Conservation (phyloP, 2,113 vertebrate species). For the Cyprinodon tularosa region DNA sequence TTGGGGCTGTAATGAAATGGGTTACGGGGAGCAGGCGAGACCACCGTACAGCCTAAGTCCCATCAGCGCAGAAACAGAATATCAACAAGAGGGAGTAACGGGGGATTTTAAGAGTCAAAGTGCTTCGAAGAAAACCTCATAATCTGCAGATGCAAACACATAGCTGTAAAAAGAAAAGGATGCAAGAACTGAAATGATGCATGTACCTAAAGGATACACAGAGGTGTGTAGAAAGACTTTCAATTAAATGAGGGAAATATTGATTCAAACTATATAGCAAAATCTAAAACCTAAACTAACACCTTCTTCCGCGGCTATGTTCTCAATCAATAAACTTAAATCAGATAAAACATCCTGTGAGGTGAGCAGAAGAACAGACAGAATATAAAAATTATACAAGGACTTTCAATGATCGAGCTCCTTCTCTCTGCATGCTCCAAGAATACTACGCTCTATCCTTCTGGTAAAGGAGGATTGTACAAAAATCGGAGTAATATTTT, state of each 20-base stretch:
- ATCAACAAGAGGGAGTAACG: constrained; percentile 41
- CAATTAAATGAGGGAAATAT: no score
- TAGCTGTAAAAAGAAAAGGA: constrained; percentile 17
- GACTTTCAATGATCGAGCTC: no score
- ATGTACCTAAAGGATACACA: constrained; percentile 25
- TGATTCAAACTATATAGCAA: no score
- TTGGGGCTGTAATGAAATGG: constrained; percentile 63
- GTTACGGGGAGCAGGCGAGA: constrained; percentile 51
- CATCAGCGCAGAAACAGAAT: constrained; percentile 51
- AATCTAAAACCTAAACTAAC: no score
- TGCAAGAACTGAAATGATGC: constrained; percentile 38
- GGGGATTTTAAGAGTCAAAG: constrained; percentile 43
- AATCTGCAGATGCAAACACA: constrained; percentile 30
- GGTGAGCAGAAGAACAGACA: neutral
- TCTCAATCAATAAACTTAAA: no score
- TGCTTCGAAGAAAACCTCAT: constrained; percentile 24
- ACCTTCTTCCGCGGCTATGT: no score
- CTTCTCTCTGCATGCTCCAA: no score
- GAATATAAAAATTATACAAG: neutral
- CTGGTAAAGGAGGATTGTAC: no score
- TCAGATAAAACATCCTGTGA: no score
- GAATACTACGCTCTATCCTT: no score
- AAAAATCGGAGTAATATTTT: no score
- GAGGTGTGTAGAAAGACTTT: neutral
- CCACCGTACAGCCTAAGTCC: constrained; percentile 47